A percentile compares a stretch with the other conserved stretches of the same genome.
These are phyloP conservation scores for Lithodes maja DNA, from an alignment of 2,888 invertebrate genomes.

Conservation along the genomic window DNA sequence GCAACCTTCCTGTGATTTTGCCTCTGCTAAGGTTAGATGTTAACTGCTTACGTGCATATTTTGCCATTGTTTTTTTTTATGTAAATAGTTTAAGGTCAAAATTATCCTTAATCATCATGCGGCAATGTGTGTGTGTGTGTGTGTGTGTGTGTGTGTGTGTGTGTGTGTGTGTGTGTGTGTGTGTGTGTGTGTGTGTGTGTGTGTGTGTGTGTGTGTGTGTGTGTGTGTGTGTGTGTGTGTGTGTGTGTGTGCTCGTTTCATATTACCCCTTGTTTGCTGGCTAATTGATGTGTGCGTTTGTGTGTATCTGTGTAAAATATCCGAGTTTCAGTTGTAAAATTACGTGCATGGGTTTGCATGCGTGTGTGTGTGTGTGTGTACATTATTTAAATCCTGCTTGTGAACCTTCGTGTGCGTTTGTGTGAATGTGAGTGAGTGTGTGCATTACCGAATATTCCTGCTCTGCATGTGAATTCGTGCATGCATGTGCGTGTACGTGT, in stretches of 20 bases:
- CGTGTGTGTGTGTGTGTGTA: constrained; percentile 14
- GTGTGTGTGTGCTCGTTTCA: not conserved
- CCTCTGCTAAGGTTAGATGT: too few species aligned
- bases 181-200: constrained; percentile 7
- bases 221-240: constrained; percentile 1
- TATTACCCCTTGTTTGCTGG: too few species aligned
- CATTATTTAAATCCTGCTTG: too few species aligned
- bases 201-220: not conserved
- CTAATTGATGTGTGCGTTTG: too few species aligned
- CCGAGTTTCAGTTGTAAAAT: too few species aligned
- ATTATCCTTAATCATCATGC: not conserved
- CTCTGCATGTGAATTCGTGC: constrained; percentile 31
- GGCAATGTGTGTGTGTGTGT: not conserved
- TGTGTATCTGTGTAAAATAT: too few species aligned
- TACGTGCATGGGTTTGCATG: not conserved
- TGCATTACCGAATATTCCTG: not conserved
- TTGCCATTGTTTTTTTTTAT: too few species aligned
- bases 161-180: not conserved
- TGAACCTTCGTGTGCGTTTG: not conserved
- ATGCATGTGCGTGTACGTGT: not conserved
- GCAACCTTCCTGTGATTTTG: too few species aligned
- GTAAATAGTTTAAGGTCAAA: too few species aligned
- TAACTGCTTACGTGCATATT: too few species aligned
- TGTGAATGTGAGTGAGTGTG: not conserved
- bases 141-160: constrained; percentile 14